A percentile compares a stretch with the other conserved stretches of the same genome.
Evolutionary conservation across 2,888 invertebrate species (phyloP).

Genomic region (Platycheirus rosarum): DNA sequence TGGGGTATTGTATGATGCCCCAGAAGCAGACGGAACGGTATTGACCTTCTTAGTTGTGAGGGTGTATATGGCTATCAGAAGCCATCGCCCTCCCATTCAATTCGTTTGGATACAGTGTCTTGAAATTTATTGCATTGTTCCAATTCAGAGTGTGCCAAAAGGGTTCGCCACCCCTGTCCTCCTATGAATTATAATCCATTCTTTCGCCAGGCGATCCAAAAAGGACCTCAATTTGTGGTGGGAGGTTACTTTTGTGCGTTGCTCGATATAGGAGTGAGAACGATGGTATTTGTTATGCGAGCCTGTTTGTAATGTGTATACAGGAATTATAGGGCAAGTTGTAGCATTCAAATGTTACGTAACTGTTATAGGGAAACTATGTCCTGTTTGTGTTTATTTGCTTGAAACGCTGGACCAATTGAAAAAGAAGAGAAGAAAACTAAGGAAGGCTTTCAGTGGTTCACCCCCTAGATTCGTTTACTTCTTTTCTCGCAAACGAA

Average conservation of each 20-base stretch:
- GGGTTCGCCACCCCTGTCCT: slow-evolving; percentile 36
- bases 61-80: slow-evolving; percentile 1
- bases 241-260: not conserved
- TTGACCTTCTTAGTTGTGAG: slow-evolving; percentile 38
- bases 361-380: too few species aligned
- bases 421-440: too few species aligned
- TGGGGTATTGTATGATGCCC: too few species aligned
- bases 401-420: too few species aligned
- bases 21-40: slow-evolving; percentile 14
- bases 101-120: slow-evolving; percentile 65
- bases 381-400: too few species aligned
- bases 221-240: slow-evolving; percentile 21
- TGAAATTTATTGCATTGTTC: slow-evolving; percentile 64
- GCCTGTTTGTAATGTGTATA: too few species aligned
- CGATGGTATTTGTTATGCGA: slow-evolving; percentile 23
- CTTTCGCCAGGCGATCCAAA: slow-evolving; percentile 24
- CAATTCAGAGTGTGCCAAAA: slow-evolving; percentile 34
- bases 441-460: too few species aligned
- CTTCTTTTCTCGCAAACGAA: too few species aligned
- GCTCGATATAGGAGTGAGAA: slow-evolving; percentile 36
- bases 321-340: too few species aligned
- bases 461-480: too few species aligned
- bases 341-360: too few species aligned
- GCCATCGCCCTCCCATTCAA: slow-evolving; percentile 13
- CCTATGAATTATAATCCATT: slow-evolving; percentile 58